phyloP scores from a whole-genome alignment of 2,113 vertebrate genomes.

The Proteles cristata region DNA sequence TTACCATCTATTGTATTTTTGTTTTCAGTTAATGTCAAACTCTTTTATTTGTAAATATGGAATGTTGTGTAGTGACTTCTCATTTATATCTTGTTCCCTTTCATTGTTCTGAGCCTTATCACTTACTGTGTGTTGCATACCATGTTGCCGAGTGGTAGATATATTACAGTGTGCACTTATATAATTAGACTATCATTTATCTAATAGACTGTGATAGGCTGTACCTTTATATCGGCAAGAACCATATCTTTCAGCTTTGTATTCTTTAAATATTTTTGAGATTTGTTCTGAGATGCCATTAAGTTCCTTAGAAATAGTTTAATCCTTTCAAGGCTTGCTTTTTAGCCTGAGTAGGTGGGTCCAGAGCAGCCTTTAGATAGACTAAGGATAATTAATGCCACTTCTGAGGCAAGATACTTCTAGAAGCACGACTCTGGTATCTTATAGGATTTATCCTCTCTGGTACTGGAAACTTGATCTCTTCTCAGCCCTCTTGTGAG shows the following conservation, averaged over 20 bases:
- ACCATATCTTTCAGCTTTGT: background rate
- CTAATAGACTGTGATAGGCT: slow-evolving; percentile 33
- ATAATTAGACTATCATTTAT: slow-evolving; percentile 54
- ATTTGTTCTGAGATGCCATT: background rate
- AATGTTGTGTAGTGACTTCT: slow-evolving; percentile 44
- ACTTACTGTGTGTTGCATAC: background rate
- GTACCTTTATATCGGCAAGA: background rate
- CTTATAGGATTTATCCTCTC: background rate
- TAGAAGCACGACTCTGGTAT: background rate
- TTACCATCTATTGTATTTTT: slow-evolving; percentile 76
- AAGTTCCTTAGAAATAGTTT: slow-evolving; percentile 4
- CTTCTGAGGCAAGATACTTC: background rate
- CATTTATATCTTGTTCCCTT: slow-evolving; percentile 35
- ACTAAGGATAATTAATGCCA: background rate
- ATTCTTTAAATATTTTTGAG: slow-evolving; percentile 37
- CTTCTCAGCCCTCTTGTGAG: background rate
- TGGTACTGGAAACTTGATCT: background rate
- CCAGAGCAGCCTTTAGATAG: background rate
- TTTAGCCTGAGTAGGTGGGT: background rate
- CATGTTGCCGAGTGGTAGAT: slow-evolving; percentile 47
- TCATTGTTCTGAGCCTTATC: slow-evolving; percentile 39
- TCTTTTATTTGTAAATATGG: slow-evolving; percentile 72
- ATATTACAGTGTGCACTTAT: slow-evolving; percentile 14
- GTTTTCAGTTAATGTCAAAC: slow-evolving; percentile 76
- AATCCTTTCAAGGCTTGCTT: background rate